These are phyloP conservation scores for Mus spicilegus DNA, from an alignment of 2,113 vertebrate genomes.

Conservation along the genomic window DNA sequence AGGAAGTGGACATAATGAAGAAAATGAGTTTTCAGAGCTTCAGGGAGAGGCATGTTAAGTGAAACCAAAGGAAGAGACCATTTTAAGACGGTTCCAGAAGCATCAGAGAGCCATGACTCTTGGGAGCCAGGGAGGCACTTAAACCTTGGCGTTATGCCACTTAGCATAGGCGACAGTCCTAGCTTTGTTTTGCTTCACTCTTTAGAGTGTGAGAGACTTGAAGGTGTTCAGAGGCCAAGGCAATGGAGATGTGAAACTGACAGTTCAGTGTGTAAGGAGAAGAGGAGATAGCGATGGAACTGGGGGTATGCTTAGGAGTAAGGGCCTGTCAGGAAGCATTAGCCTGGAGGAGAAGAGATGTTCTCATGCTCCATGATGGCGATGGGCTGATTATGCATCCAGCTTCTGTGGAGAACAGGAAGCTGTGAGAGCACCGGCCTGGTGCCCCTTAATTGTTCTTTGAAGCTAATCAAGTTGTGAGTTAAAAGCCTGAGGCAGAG, in stretches of 20 bases:
- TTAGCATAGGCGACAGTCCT: no score
- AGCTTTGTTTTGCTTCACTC: not conserved
- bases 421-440: not conserved
- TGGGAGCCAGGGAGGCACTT: not conserved
- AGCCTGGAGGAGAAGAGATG: not conserved
- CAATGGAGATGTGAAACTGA: not conserved
- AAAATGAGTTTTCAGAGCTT: not conserved
- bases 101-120: not conserved
- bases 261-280: not conserved
- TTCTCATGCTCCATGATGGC: not conserved
- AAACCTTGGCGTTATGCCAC: not conserved
- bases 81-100: not conserved
- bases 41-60: not conserved
- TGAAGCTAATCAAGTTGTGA: conserved; percentile 32
- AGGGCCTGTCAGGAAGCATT: not conserved
- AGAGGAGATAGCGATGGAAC: not conserved
- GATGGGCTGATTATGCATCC: not conserved
- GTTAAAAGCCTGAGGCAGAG: conserved; percentile 47
- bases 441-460: conserved; percentile 52
- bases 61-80: not conserved
- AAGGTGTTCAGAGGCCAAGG: not conserved
- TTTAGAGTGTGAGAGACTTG: not conserved
- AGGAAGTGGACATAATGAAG: not conserved
- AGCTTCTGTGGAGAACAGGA: not conserved
- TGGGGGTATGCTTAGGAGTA: not conserved